Conservation (phyloP, 2,888 invertebrate genomes). For the Allophyes oxyacanthae region DNA sequence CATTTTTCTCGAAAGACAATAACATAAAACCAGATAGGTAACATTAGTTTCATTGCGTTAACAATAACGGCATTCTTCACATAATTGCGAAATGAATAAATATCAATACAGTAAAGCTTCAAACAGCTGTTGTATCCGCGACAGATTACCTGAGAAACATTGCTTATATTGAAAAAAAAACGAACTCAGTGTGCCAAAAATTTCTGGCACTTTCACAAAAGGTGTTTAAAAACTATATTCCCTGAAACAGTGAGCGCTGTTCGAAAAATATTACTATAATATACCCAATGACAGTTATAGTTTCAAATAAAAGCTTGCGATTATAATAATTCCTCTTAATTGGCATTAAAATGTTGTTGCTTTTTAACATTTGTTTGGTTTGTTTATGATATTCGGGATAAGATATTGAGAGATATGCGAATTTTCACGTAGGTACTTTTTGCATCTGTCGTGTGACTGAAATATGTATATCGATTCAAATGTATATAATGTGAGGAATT, state of each 20-base stretch:
- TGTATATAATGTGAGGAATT: conserved; percentile 23
- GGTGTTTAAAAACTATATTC: conserved; percentile 53
- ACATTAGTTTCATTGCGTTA: conserved; percentile 16
- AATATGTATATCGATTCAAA: conserved; percentile 29
- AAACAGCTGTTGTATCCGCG: conserved; percentile 57
- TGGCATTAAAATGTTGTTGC: conserved; percentile 44
- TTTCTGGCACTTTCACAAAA: conserved; percentile 56
- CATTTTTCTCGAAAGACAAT: conserved; percentile 7
- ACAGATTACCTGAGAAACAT: conserved; percentile 64
- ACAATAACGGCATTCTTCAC: conserved; percentile 40
- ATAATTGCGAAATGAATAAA: conserved; percentile 41
- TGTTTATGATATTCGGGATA: conserved; percentile 34
- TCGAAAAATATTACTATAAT: conserved; percentile 39
- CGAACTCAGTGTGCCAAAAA: conserved; percentile 53
- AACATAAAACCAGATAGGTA: conserved; percentile 7
- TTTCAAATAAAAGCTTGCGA: conserved; percentile 38
- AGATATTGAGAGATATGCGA: conserved; percentile 39
- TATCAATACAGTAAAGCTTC: conserved; percentile 39
- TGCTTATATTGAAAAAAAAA: conserved; percentile 49
- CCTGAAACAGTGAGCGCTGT: conserved; percentile 36
- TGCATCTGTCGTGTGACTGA: conserved; percentile 38
- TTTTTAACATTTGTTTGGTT: conserved; percentile 41
- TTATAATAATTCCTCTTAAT: conserved; percentile 57
- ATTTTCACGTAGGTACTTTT: conserved; percentile 11
- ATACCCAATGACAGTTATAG: conserved; percentile 46